These are phyloP conservation scores for Syncerus caffer DNA, from an alignment of 2,797 vertebrate genomes.

Conservation along the genomic window DNA sequence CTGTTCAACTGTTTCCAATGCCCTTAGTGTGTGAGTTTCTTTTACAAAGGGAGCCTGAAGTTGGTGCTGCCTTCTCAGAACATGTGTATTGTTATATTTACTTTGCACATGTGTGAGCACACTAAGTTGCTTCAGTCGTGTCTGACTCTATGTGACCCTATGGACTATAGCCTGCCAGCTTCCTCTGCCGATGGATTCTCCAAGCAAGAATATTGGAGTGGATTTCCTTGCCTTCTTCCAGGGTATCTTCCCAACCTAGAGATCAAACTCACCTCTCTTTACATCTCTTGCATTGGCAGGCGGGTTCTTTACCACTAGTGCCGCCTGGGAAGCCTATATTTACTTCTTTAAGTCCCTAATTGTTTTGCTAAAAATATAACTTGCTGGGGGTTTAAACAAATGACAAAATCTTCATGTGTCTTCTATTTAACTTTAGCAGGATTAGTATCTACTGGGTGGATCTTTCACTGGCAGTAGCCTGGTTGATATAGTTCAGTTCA, in stretches of 20 bases:
- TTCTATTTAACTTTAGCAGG: background rate
- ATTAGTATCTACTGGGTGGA: background rate
- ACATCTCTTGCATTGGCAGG: background rate
- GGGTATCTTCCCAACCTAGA: background rate
- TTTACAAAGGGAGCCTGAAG: background rate
- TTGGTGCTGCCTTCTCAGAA: constrained; percentile 24
- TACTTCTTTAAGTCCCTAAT: constrained; percentile 42
- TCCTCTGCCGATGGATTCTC: background rate
- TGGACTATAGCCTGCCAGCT: background rate
- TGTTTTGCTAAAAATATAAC: constrained; percentile 44
- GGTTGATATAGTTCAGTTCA: background rate
- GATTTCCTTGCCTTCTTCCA: background rate
- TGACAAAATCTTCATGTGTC: background rate
- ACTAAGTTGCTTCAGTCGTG: background rate
- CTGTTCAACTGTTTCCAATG: background rate
- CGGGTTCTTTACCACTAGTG: background rate
- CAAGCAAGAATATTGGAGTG: background rate
- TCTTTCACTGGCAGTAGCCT: background rate
- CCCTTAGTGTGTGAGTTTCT: background rate
- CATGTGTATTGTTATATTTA: background rate
- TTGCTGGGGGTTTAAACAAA: background rate
- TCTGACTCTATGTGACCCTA: background rate
- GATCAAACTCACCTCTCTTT: background rate
- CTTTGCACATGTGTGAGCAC: background rate
- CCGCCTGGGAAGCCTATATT: background rate